Percentiles rank a stretch among this genome's conserved stretches.
Conservation (phyloP, 2,888 invertebrate genomes). For the Hirtodrosophila histrioides region DNA sequence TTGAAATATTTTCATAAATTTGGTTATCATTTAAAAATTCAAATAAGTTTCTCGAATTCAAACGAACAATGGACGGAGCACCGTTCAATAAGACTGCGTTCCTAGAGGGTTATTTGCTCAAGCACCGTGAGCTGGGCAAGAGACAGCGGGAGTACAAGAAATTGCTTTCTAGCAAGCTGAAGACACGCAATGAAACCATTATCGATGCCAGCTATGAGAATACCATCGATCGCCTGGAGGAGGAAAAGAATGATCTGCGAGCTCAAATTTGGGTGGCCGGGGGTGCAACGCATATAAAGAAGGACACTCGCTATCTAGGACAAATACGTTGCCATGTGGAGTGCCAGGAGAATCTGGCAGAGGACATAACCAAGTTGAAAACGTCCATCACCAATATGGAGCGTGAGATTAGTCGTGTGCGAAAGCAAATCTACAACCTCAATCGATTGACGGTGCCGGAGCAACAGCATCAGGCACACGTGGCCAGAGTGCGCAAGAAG, state of each 20-base stretch:
- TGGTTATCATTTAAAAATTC: conserved; percentile 29
- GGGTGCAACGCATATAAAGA: conserved; percentile 70
- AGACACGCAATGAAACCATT: conserved; percentile 79
- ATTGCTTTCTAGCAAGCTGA: conserved; percentile 74
- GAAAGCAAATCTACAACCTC: conserved; percentile 80
- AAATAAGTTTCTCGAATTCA: neutral
- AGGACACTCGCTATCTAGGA: conserved; percentile 65
- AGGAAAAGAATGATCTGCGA: conserved; percentile 79
- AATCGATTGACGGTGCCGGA: conserved; percentile 82
- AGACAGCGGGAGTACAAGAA: conserved; percentile 83
- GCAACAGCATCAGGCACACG: conserved; percentile 78
- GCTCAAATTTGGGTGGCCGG: conserved; percentile 82
- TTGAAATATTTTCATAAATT: conserved; percentile 10
- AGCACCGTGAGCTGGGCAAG: conserved; percentile 81
- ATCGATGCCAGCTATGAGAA: conserved; percentile 77
- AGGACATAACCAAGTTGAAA: conserved; percentile 79
- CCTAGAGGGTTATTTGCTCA: conserved; percentile 68
- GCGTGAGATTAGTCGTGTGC: conserved; percentile 78
- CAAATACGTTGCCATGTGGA: conserved; percentile 79
- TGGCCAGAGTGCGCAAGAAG: conserved; percentile 71
- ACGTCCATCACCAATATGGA: conserved; percentile 76
- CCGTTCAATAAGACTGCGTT: conserved; percentile 65
- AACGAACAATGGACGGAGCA: conserved; percentile 39
- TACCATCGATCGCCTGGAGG: conserved; percentile 73
- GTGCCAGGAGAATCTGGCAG: conserved; percentile 80